Percentiles rank a stretch among this genome's conserved stretches.
Evolutionary conservation across 2,888 invertebrate genomes (phyloP).

Genomic region (Sympetrum striolatum): DNA sequence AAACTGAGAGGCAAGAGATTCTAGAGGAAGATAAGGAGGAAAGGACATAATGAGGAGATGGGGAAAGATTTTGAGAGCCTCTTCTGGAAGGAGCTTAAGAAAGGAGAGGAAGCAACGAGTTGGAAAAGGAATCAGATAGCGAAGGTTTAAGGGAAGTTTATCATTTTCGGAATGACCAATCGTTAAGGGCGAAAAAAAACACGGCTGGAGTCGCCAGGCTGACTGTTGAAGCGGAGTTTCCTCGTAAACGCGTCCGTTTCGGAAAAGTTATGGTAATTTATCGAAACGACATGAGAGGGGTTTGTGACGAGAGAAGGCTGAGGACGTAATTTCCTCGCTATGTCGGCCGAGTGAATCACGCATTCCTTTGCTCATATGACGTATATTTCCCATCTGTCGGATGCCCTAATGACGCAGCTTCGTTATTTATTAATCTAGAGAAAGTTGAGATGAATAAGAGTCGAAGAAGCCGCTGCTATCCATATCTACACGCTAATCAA

Average conservation of each 20-base stretch:
- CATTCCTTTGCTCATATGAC: too few relatives aligned
- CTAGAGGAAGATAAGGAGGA: background rate
- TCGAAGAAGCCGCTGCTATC: too few relatives aligned
- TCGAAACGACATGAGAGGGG: background rate
- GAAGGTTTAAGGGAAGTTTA: background rate
- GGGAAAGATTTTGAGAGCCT: background rate
- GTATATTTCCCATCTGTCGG: too few relatives aligned
- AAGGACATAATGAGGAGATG: background rate
- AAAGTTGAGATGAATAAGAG: too few relatives aligned
- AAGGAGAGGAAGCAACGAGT: background rate
- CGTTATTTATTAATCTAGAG: too few relatives aligned
- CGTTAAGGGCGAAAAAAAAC: background rate
- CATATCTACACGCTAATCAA: too few relatives aligned
- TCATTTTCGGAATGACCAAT: background rate
- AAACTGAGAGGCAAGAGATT: background rate
- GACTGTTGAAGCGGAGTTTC: background rate
- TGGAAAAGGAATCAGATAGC: background rate
- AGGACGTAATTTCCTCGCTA: too few relatives aligned
- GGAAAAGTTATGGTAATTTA: background rate
- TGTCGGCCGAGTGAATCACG: too few relatives aligned
- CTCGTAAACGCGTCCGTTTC: background rate
- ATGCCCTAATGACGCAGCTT: too few relatives aligned
- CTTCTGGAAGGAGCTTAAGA: background rate
- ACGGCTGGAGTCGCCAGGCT: background rate
- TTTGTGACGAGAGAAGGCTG: too few relatives aligned